Evolutionary conservation across 1,140 invertebrate species (phyloP).

Genomic region (Zophobas atratus): DNA sequence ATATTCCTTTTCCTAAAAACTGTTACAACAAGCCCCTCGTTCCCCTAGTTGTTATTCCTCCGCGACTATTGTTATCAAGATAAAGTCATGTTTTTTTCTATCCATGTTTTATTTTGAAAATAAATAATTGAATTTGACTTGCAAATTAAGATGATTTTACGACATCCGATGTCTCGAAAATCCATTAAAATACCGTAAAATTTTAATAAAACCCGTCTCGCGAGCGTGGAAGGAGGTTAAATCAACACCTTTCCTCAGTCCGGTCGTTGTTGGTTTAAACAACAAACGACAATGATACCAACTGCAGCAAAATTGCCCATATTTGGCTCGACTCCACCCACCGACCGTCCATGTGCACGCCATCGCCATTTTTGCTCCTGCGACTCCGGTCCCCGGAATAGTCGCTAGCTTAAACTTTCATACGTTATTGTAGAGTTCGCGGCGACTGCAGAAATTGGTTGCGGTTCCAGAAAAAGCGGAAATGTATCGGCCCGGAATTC

Average conservation of each 20-base stretch:
- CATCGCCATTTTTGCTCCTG: constrained; percentile 25
- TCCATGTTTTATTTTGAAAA: constrained; percentile 12
- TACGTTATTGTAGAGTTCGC: no score
- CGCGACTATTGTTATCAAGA: constrained; percentile 8
- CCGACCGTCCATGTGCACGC: constrained; percentile 19
- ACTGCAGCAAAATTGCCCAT: constrained; percentile 33
- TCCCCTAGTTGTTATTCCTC: constrained; percentile 8
- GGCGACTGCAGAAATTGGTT: no score
- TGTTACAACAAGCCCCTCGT: constrained; percentile 12
- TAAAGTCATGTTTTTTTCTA: constrained; percentile 22
- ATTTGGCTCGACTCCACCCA: constrained; percentile 33
- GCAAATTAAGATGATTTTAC: constrained; percentile 27
- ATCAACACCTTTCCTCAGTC: constrained; percentile 33
- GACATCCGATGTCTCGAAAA: constrained; percentile 31
- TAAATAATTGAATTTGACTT: constrained; percentile 34
- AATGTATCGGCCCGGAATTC: no score
- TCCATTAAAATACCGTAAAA: constrained; percentile 43
- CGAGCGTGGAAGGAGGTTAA: constrained; percentile 26
- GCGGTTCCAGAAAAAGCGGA: no score
- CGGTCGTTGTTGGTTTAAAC: constrained; percentile 23
- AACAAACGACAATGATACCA: constrained; percentile 21
- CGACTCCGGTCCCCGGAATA: not conserved
- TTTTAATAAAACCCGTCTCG: constrained; percentile 39
- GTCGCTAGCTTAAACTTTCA: not conserved
- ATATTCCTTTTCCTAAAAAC: not conserved